These are phyloP conservation scores for Hesperia comma DNA, from an alignment of 2,888 invertebrate genomes.

Conservation along the genomic window DNA sequence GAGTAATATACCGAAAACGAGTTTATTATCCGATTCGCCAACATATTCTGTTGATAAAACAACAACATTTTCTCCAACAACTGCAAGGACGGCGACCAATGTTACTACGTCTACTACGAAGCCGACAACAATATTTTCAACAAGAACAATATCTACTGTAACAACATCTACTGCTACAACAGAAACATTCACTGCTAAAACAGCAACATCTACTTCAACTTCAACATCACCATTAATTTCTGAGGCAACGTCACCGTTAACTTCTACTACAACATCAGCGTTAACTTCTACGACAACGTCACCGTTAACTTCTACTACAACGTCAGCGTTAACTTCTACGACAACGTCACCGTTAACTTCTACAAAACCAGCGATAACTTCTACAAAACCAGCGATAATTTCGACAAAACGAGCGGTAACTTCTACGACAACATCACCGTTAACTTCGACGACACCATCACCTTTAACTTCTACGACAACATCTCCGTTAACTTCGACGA, in stretches of 20 bases:
- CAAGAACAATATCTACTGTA: too few species aligned
- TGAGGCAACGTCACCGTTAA: not conserved
- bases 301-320: not conserved
- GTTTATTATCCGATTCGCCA: not conserved
- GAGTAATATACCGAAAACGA: not conserved
- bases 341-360: not conserved
- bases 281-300: constrained; percentile 8
- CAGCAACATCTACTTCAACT: too few species aligned
- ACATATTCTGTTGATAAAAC: not conserved
- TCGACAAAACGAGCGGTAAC: constrained; percentile 12
- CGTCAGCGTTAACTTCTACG: constrained; percentile 4
- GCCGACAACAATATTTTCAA: not conserved
- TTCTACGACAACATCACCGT: not conserved
- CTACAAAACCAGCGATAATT: not conserved
- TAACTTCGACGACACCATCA: constrained; percentile 4
- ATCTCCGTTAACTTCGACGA: constrained; percentile 3
- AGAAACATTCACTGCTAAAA: too few species aligned
- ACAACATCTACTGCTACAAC: too few species aligned
- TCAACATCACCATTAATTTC: constrained; percentile 2
- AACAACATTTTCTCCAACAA: not conserved
- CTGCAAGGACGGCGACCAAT: not conserved
- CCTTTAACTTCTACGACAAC: not conserved
- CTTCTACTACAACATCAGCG: not conserved
- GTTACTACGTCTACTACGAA: not conserved
- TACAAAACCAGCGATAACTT: not conserved